A percentile compares a stretch with the other conserved stretches of the same genome.
phyloP scores from a whole-genome alignment of 2,888 invertebrate genomes.

The Actias luna region DNA sequence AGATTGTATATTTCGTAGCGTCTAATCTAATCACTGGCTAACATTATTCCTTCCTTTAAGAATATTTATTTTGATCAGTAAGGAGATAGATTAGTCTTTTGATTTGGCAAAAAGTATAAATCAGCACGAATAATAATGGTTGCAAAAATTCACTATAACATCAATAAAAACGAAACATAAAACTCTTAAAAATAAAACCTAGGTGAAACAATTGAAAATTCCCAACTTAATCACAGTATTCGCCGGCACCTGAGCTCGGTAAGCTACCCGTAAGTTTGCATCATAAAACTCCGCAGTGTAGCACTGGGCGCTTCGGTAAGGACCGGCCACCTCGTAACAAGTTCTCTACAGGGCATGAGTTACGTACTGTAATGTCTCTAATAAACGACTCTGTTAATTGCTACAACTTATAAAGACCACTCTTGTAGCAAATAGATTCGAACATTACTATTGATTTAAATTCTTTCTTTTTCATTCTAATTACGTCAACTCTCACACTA shows the following conservation, averaged over 20 bases:
- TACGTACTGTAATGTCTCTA: not conserved
- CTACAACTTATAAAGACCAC: not conserved
- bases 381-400: not conserved
- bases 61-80: no score
- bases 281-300: slow-evolving; percentile 35
- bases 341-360: not conserved
- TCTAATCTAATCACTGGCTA: no score
- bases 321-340: slow-evolving; percentile 3
- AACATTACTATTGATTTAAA: not conserved
- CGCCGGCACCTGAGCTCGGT: slow-evolving; percentile 28
- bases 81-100: no score
- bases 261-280: slow-evolving; percentile 33
- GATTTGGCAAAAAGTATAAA: no score
- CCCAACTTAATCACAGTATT: slow-evolving; percentile 36
- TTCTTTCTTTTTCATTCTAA: no score
- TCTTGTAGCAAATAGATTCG: not conserved
- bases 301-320: slow-evolving; percentile 5
- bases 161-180: slow-evolving; percentile 21
- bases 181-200: slow-evolving; percentile 37
- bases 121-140: no score
- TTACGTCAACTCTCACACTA: no score
- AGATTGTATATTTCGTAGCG: no score
- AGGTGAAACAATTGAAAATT: slow-evolving; percentile 42
- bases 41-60: no score
- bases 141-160: slow-evolving; percentile 7